phyloP scores from a whole-genome alignment of 2,888 invertebrate species.

The Strigamia transsilvanica region DNA sequence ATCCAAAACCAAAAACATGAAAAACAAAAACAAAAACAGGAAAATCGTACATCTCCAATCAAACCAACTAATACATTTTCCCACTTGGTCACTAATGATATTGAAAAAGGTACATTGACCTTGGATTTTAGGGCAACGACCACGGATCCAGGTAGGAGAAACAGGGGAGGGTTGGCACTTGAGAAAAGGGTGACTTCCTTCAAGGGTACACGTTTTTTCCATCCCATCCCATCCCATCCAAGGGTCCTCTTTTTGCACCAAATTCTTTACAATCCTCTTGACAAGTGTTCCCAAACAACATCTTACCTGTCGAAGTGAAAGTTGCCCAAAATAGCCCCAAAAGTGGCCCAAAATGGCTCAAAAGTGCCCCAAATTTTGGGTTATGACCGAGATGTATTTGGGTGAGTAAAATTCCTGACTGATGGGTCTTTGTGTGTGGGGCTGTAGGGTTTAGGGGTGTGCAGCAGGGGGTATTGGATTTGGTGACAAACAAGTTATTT shows the following conservation, averaged over 20 bases:
- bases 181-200: neutral
- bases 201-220: neutral
- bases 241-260: neutral
- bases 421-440: neutral
- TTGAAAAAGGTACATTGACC: conserved; percentile 20
- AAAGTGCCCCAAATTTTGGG: too few relatives aligned
- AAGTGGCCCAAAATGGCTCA: neutral
- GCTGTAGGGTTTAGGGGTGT: neutral
- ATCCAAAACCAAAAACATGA: too few relatives aligned
- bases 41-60: too few relatives aligned
- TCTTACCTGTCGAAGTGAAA: neutral
- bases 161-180: neutral
- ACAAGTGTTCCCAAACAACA: neutral
- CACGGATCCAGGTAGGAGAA: conserved; percentile 25
- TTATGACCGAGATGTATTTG: neutral
- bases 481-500: conserved; percentile 31
- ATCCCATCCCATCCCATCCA: neutral
- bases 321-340: too few relatives aligned
- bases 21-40: too few relatives aligned
- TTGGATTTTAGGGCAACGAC: conserved; percentile 38
- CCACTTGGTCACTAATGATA: neutral
- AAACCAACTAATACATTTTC: too few relatives aligned
- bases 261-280: neutral
- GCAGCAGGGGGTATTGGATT: neutral
- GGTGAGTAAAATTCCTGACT: neutral